phyloP scores from a whole-genome alignment of 2,888 invertebrate genomes.

The Venustoraphidia nigricollis region DNA sequence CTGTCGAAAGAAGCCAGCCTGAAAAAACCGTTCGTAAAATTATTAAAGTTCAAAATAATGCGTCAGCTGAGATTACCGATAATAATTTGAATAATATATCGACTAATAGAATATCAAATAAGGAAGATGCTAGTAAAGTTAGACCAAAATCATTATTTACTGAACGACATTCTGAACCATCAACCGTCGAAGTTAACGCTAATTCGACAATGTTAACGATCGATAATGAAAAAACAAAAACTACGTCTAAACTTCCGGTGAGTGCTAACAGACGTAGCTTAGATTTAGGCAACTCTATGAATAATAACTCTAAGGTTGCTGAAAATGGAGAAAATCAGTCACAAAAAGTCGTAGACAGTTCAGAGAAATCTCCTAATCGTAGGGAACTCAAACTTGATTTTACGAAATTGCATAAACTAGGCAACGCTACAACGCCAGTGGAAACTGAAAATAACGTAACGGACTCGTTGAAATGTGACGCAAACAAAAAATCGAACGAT shows the following conservation, averaged over 20 bases:
- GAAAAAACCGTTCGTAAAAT: too few relatives aligned
- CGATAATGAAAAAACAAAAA: slow-evolving; percentile 25
- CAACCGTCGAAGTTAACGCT: slow-evolving; percentile 13
- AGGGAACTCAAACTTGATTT: slow-evolving; percentile 47
- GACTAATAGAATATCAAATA: slow-evolving; percentile 5
- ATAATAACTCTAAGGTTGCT: neutral
- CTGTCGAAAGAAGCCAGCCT: too few relatives aligned
- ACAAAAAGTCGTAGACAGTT: too few relatives aligned
- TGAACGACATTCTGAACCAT: slow-evolving; percentile 13
- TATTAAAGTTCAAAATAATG: too few relatives aligned
- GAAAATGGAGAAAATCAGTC: neutral
- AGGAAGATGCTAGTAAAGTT: slow-evolving; percentile 6
- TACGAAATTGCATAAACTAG: slow-evolving; percentile 28
- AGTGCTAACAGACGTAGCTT: slow-evolving; percentile 24
- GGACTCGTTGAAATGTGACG: too few relatives aligned
- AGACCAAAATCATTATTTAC: too few relatives aligned
- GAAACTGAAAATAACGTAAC: too few relatives aligned
- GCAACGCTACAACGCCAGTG: too few relatives aligned
- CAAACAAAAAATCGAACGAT: too few relatives aligned
- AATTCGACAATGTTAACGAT: slow-evolving; percentile 14
- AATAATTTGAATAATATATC: too few relatives aligned
- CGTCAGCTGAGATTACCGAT: too few relatives aligned
- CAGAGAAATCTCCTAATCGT: slow-evolving; percentile 17
- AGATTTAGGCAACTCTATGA: slow-evolving; percentile 20
- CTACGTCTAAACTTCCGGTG: slow-evolving; percentile 31